These are phyloP conservation scores for Catharus minimus DNA, from an alignment of 2,113 vertebrate species.

Conservation along the genomic window DNA sequence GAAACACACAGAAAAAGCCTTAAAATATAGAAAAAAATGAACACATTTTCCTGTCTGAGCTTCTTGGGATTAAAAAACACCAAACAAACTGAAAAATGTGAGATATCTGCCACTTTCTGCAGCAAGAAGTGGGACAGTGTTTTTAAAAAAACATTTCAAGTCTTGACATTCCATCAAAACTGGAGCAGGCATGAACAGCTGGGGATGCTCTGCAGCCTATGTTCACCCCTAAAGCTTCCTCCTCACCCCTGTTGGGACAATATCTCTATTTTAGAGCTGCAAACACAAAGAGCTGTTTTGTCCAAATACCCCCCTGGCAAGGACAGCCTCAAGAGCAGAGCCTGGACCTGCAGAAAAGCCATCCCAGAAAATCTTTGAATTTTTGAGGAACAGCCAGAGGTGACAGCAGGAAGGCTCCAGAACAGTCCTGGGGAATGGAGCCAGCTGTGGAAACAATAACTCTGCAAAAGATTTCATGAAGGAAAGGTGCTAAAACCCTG, in stretches of 20 bases:
- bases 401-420: neutral
- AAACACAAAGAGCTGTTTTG: neutral
- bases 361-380: neutral
- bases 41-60: neutral
- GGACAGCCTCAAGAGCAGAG: rapidly evolving
- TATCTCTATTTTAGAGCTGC: neutral
- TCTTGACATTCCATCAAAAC: neutral
- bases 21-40: neutral
- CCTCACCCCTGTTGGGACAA: neutral
- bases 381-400: neutral
- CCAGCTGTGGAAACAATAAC: neutral
- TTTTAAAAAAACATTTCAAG: no score
- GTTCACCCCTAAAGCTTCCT: neutral
- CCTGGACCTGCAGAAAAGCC: rapidly evolving
- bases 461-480: neutral
- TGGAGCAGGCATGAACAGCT: neutral
- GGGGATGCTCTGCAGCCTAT: neutral
- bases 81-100: neutral
- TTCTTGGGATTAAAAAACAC: neutral
- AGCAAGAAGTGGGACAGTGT: neutral
- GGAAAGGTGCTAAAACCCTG: neutral
- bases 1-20: neutral
- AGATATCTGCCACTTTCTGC: neutral
- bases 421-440: neutral
- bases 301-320: rapidly evolving